phyloP scores from a whole-genome alignment of 1,140 invertebrate species.

The Globodera rostochiensis region DNA sequence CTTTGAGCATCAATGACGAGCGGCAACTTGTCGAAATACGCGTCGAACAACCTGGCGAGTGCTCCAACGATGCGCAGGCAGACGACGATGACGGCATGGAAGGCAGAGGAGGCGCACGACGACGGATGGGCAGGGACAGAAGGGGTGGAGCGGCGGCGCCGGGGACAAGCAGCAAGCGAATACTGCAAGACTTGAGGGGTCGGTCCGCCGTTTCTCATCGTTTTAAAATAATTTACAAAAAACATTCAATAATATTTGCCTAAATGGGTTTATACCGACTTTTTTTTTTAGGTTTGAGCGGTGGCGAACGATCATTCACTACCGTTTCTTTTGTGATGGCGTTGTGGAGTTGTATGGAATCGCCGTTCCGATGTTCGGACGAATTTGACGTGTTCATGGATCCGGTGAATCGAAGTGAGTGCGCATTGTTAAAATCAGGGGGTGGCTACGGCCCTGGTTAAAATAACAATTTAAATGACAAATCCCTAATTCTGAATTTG shows the following conservation, averaged over 20 bases:
- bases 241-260: not conserved
- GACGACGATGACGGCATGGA: not conserved
- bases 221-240: not conserved
- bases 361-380: slow-evolving; percentile 92
- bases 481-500: slow-evolving; percentile 1
- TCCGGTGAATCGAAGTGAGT: slow-evolving; percentile 46
- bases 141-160: not conserved
- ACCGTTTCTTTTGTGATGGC: slow-evolving; percentile 90
- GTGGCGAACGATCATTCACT: slow-evolving; percentile 90
- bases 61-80: slow-evolving; percentile 41
- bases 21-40: slow-evolving; percentile 7
- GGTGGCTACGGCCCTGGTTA: too few relatives aligned
- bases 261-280: slow-evolving; percentile 24
- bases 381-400: slow-evolving; percentile 98
- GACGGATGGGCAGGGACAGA: not conserved
- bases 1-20: slow-evolving; percentile 32
- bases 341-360: slow-evolving; percentile 84
- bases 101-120: not conserved
- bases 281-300: slow-evolving; percentile 73
- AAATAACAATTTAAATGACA: not conserved
- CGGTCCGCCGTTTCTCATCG: too few relatives aligned
- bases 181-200: slow-evolving; percentile 37
- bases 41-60: not conserved
- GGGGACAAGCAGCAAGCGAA: slow-evolving; percentile 27
- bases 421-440: not conserved